phyloP scores from a whole-genome alignment of 1,140 invertebrate genomes.

The Caenorhabditis inopinata region DNA sequence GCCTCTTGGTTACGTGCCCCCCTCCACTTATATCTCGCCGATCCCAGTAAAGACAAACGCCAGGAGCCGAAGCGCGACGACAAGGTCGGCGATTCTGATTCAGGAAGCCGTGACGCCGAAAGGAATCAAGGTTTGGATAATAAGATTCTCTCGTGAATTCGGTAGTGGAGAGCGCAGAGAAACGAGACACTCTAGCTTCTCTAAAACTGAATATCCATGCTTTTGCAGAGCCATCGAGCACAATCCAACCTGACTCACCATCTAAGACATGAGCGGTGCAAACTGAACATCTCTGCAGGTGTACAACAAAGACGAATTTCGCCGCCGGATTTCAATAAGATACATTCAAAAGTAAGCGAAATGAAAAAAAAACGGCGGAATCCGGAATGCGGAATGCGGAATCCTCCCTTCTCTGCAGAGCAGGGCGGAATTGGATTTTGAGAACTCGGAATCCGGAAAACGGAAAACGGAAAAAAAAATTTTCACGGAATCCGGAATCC shows the following conservation, averaged over 20 bases:
- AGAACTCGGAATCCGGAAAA: no score
- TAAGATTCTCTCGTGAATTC: not conserved
- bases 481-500: no score
- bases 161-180: no score
- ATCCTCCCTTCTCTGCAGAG: no score
- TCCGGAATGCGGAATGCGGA: no score
- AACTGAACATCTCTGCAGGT: not conserved
- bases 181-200: no score
- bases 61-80: not conserved
- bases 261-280: not conserved
- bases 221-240: not conserved
- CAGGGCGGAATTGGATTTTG: no score
- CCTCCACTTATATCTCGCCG: not conserved
- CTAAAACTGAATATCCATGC: no score
- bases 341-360: not conserved
- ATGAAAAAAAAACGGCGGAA: no score
- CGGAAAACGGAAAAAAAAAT: no score
- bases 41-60: slow-evolving; percentile 3
- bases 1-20: not conserved
- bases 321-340: slow-evolving; percentile 5
- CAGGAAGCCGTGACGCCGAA: not conserved
- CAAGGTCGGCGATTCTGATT: not conserved
- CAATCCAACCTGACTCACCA: not conserved
- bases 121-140: not conserved
- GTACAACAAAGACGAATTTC: not conserved